Percentiles rank a stretch among this genome's conserved stretches.
Evolutionary conservation across 2,888 invertebrate species (phyloP).

Genomic region (Hemistola chrysoprasaria): DNA sequence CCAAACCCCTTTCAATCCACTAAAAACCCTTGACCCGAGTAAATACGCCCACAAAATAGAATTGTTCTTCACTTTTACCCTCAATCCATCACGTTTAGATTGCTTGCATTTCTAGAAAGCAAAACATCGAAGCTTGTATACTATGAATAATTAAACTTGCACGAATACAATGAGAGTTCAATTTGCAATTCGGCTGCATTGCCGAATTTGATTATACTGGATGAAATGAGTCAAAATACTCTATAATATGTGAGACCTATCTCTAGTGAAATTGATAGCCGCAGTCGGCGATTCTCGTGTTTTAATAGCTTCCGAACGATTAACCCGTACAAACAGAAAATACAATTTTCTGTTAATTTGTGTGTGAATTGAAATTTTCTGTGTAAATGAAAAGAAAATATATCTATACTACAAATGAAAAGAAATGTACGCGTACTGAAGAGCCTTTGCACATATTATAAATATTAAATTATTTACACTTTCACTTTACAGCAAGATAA

Average conservation of each 20-base stretch:
- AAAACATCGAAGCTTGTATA: conserved; percentile 23
- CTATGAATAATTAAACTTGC: conserved; percentile 24
- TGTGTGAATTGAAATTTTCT: no score
- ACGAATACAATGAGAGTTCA: conserved; percentile 28
- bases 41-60: conserved; percentile 15
- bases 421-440: no score
- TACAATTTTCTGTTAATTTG: no score
- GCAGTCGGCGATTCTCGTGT: conserved; percentile 9
- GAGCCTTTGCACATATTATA: no score
- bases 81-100: conserved; percentile 16
- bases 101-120: conserved; percentile 18
- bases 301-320: conserved; percentile 2
- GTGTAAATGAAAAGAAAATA: no score
- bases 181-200: conserved; percentile 31
- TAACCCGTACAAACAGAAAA: no score
- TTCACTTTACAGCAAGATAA: no score
- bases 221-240: conserved; percentile 17
- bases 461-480: no score
- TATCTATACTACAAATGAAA: no score
- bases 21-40: conserved; percentile 11
- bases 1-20: conserved; percentile 17
- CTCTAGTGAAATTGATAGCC: no score
- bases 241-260: no score
- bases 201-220: conserved; percentile 34
- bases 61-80: conserved; percentile 8